Conservation (phyloP, 2,888 invertebrate genomes). For the Melolontha melolontha region DNA sequence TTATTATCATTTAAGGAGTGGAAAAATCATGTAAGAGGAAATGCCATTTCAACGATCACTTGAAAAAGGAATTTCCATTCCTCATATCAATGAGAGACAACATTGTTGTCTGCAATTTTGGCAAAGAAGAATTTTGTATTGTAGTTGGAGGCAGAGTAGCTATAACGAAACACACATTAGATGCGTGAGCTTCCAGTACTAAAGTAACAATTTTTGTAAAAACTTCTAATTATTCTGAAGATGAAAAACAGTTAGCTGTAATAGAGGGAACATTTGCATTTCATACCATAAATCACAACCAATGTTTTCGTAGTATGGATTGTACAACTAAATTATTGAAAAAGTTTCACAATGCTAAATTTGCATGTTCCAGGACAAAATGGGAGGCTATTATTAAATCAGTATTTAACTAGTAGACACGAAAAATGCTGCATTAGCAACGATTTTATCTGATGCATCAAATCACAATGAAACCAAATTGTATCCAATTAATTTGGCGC, state of each 20-base stretch:
- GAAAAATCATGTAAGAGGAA: too few relatives aligned
- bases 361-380: too few relatives aligned
- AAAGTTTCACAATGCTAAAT: slow-evolving; percentile 37
- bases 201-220: slow-evolving; percentile 17
- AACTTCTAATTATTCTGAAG: slow-evolving; percentile 22
- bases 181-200: slow-evolving; percentile 16
- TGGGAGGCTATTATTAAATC: slow-evolving; percentile 36
- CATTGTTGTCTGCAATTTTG: slow-evolving; percentile 43
- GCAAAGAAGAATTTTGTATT: slow-evolving; percentile 42
- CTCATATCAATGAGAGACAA: too few relatives aligned
- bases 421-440: slow-evolving; percentile 29
- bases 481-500: too few relatives aligned
- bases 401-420: slow-evolving; percentile 36
- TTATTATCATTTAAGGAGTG: too few relatives aligned
- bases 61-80: too few relatives aligned
- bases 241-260: slow-evolving; percentile 34
- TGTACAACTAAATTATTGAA: slow-evolving; percentile 43
- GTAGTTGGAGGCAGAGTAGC: slow-evolving; percentile 38
- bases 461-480: slow-evolving; percentile 49
- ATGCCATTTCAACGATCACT: background rate
- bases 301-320: slow-evolving; percentile 41
- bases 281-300: slow-evolving; percentile 41
- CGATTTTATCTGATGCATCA: slow-evolving; percentile 44
- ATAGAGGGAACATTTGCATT: slow-evolving; percentile 32
- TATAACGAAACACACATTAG: slow-evolving; percentile 37